Conservation (phyloP, 2,113 vertebrate genomes). For the Pitta sordida region DNA sequence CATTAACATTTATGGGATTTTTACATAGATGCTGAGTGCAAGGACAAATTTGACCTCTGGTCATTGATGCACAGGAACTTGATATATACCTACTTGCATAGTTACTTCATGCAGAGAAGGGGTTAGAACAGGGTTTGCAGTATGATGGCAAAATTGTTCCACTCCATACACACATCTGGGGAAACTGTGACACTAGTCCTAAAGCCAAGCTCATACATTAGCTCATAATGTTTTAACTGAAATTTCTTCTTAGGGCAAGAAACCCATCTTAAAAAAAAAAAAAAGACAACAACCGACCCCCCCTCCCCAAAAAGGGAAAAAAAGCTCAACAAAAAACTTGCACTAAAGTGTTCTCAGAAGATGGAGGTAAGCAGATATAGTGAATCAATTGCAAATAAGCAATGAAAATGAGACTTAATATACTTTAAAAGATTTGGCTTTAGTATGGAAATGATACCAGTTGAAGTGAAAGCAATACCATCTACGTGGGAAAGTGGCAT, state of each 20-base stretch:
- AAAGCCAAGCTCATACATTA: neutral
- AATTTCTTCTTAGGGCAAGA: neutral
- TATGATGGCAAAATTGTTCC: neutral
- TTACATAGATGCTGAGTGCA: neutral
- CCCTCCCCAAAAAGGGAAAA: too few relatives aligned
- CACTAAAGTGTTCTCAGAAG: neutral
- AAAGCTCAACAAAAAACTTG: neutral
- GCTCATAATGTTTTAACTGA: neutral
- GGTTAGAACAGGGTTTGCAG: neutral
- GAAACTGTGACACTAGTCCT: neutral
- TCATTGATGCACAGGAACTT: neutral
- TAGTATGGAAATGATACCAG: constrained; percentile 10
- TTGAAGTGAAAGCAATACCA: constrained; percentile 31
- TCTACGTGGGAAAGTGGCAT: neutral
- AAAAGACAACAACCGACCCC: too few relatives aligned
- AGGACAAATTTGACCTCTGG: neutral
- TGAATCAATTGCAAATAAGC: neutral
- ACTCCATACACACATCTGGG: neutral
- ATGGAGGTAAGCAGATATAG: constrained; percentile 37
- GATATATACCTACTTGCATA: neutral
- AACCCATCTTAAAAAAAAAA: neutral
- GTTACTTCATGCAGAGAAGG: neutral
- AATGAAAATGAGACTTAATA: constrained; percentile 11
- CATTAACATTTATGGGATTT: neutral
- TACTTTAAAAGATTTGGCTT: constrained; percentile 13